Evolutionary conservation across 1,140 invertebrate species (phyloP).

Genomic region (Dreissena polymorpha): DNA sequence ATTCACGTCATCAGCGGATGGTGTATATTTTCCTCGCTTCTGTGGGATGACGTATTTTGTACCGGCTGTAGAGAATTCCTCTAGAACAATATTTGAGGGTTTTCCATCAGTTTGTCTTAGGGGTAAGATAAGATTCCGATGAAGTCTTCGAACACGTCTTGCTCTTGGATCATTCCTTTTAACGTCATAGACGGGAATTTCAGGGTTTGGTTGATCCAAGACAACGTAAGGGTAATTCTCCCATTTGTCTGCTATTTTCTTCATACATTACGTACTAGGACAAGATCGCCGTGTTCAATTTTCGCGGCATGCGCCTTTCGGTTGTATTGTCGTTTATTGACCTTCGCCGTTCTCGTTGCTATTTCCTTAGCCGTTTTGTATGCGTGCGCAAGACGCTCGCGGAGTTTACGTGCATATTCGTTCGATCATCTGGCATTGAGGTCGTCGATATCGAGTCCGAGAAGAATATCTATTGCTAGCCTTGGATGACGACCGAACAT

Average conservation of each 20-base stretch:
- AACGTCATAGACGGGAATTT: background rate
- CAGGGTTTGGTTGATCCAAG: background rate
- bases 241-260: constrained; percentile 16
- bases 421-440: background rate
- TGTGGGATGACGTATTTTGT: too few relatives aligned
- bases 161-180: too few relatives aligned
- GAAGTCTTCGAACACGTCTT: too few relatives aligned
- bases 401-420: constrained; percentile 3
- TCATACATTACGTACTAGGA: constrained; percentile 7
- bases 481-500: background rate
- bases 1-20: too few relatives aligned
- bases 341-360: background rate
- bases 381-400: background rate
- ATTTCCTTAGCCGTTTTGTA: constrained; percentile 1
- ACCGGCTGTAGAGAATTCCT: too few relatives aligned
- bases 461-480: constrained; percentile 1
- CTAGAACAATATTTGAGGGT: too few relatives aligned
- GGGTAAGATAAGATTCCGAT: too few relatives aligned
- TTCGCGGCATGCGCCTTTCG: background rate
- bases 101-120: too few relatives aligned
- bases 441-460: background rate
- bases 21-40: too few relatives aligned
- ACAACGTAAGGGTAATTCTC: background rate
- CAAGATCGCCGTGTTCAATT: background rate
- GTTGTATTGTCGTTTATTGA: background rate